Conservation (phyloP, 2,113 vertebrate genomes). For the Nothobranchius kuhntae region DNA sequence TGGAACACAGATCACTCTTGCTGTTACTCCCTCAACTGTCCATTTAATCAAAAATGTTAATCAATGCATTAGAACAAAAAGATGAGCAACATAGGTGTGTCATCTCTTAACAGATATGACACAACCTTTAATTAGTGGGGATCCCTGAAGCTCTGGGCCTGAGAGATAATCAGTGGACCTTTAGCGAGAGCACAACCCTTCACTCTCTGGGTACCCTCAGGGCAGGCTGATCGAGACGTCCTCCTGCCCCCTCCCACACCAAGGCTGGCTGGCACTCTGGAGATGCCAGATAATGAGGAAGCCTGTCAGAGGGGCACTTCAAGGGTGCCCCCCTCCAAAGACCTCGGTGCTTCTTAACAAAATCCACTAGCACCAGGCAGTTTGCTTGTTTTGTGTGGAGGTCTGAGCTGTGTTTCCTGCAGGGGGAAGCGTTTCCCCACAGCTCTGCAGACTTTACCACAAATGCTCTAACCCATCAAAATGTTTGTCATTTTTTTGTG, state of each 20-base stretch:
- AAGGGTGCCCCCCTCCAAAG: constrained; percentile 58
- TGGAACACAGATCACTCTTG: constrained; percentile 40
- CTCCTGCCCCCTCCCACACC: constrained; percentile 53
- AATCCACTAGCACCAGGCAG: constrained; percentile 39
- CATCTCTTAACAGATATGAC: constrained; percentile 75
- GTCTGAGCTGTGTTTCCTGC: constrained; percentile 19
- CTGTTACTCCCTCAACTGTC: constrained; percentile 51
- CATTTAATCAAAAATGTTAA: constrained; percentile 67
- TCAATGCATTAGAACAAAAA: constrained; percentile 59
- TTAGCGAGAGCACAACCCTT: constrained; percentile 68
- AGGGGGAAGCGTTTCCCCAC: neutral
- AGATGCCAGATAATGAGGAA: constrained; percentile 75
- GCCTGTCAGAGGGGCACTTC: constrained; percentile 69
- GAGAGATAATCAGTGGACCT: constrained; percentile 75
- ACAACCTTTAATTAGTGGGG: constrained; percentile 76
- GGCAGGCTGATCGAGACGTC: constrained; percentile 51
- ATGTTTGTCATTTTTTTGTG: constrained; percentile 1
- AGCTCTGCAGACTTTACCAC: constrained; percentile 14
- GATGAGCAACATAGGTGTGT: constrained; percentile 59
- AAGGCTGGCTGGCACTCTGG: constrained; percentile 56
- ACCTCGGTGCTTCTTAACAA: constrained; percentile 42
- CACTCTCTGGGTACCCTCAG: constrained; percentile 40
- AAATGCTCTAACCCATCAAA: constrained; percentile 6
- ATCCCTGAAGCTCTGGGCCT: constrained; percentile 68
- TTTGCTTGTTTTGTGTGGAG: constrained; percentile 49